phyloP scores from a whole-genome alignment of 2,113 vertebrate species.

The Solea solea region DNA sequence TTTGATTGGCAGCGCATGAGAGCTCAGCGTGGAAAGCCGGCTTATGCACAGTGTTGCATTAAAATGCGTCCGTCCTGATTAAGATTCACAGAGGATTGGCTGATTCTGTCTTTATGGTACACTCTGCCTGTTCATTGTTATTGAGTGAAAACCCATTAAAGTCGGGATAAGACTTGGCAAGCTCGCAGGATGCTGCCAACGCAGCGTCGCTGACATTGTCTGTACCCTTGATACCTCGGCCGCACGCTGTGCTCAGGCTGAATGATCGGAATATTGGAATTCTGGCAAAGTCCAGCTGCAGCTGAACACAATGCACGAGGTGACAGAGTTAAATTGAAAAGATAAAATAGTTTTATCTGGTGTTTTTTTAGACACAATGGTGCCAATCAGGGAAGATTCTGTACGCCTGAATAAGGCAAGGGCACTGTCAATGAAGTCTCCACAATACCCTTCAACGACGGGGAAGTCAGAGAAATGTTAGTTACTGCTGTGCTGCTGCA shows the following conservation, averaged over 20 bases:
- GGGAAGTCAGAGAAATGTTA: conserved; percentile 5
- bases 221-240: conserved; percentile 64
- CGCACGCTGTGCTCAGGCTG: conserved; percentile 28
- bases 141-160: conserved; percentile 74
- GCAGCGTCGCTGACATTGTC: conserved; percentile 69
- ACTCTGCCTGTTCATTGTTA: conserved; percentile 68
- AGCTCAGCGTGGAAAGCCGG: conserved; percentile 22
- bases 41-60: conserved; percentile 19
- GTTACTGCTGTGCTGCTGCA: conserved; percentile 11
- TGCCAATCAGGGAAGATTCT: conserved; percentile 55
- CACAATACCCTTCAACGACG: conserved; percentile 14
- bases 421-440: conserved; percentile 40
- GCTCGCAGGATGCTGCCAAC: conserved; percentile 61
- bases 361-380: conserved; percentile 55
- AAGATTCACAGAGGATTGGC: conserved; percentile 63
- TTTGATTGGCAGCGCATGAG: conserved; percentile 52
- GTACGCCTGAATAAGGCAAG: conserved; percentile 37
- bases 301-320: conserved; percentile 62
- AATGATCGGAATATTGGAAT: conserved; percentile 66
- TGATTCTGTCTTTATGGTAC: conserved; percentile 51
- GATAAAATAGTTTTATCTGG: conserved; percentile 49
- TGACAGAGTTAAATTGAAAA: conserved; percentile 60
- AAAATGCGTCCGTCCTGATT: conserved; percentile 57
- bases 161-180: conserved; percentile 64
- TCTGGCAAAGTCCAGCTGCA: conserved; percentile 48